Percentiles rank a stretch among this genome's conserved stretches.
Evolutionary conservation across 2,888 invertebrate genomes (phyloP).

Genomic region (Abrostola triplasia): DNA sequence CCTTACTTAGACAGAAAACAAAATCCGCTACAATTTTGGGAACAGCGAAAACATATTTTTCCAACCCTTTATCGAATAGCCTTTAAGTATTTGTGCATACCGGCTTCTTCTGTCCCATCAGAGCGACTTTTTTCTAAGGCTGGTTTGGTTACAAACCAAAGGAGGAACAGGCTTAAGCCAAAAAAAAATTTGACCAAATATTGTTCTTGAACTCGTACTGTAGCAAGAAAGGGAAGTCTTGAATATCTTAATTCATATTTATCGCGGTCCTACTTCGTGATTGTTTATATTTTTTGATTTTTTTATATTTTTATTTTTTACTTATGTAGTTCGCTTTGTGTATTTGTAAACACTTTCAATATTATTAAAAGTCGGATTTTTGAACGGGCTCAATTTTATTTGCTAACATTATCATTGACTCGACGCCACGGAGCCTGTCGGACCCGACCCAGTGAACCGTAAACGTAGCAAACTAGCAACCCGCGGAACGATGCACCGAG

Average conservation of each 20-base stretch:
- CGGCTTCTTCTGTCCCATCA: constrained; percentile 12
- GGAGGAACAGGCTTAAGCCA: constrained; percentile 16
- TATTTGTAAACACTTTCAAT: no score
- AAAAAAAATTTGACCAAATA: constrained; percentile 20
- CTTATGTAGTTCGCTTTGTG: no score
- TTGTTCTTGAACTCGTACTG: constrained; percentile 11
- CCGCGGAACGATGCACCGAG: no score
- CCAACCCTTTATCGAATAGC: constrained; percentile 11
- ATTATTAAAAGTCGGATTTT: no score
- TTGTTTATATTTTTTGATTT: neutral
- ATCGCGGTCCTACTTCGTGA: neutral
- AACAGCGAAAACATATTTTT: constrained; percentile 17
- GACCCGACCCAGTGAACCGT: no score
- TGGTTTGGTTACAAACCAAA: constrained; percentile 12
- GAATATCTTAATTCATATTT: neutral
- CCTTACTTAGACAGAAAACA: constrained; percentile 34
- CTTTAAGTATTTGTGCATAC: constrained; percentile 11
- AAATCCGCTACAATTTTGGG: constrained; percentile 20
- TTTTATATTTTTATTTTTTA: neutral
- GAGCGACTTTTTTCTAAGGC: constrained; percentile 11
- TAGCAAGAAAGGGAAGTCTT: neutral
- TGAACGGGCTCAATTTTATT: no score
- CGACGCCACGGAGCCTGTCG: no score
- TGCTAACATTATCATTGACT: no score
- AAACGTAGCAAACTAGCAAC: no score